phyloP scores from a whole-genome alignment of 2,113 vertebrate species.

The Vimba vimba region DNA sequence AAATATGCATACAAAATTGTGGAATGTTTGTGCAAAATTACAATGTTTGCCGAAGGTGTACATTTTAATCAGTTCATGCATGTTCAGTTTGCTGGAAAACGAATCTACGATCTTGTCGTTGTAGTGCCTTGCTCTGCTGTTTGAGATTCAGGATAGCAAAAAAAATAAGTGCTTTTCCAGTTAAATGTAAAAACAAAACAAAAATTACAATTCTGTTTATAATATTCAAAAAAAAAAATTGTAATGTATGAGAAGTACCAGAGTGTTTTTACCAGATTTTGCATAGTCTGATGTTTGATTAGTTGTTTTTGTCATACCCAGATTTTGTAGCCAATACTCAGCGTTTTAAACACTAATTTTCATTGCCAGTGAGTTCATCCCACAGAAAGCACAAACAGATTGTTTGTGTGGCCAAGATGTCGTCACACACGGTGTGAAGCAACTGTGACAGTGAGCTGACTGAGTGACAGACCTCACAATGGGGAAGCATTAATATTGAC shows the following conservation, averaged over 20 bases:
- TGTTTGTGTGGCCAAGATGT: background rate
- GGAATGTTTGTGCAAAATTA: too few species aligned
- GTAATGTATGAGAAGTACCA: background rate
- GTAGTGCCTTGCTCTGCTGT: background rate
- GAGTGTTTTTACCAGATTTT: background rate
- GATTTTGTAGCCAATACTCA: background rate
- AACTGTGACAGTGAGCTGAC: constrained; percentile 44
- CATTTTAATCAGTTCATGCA: background rate
- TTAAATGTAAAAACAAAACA: background rate
- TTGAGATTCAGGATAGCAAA: background rate
- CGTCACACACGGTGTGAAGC: constrained; percentile 9
- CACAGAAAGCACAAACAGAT: background rate
- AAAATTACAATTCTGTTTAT: background rate
- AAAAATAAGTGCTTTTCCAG: background rate
- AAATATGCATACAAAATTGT: background rate
- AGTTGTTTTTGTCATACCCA: background rate
- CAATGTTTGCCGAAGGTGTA: too few species aligned
- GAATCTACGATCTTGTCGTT: background rate
- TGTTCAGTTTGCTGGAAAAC: background rate
- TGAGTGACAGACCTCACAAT: constrained; percentile 58
- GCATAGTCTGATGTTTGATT: background rate
- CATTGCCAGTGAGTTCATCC: background rate
- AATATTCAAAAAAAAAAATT: too few species aligned
- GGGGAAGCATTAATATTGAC: constrained; percentile 57
- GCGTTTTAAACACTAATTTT: background rate